Base-by-base conservation (phyloP, 1,140 invertebrate genomes). In the Drosophila elegans region DNA sequence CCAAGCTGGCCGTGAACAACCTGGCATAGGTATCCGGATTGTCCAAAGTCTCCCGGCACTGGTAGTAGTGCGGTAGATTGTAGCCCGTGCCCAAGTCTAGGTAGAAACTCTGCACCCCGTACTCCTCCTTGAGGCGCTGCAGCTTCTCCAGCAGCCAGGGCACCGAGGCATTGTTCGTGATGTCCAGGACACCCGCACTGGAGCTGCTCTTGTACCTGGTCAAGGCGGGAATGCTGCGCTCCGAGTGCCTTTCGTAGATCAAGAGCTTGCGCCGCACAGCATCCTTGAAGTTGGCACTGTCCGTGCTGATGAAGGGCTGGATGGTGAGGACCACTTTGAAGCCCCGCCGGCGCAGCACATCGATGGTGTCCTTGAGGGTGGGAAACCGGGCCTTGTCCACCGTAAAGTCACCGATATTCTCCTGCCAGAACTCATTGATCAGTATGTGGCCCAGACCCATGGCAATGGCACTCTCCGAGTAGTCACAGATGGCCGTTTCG, bases 1-100 rank as follows among this genome's bases (percentile, higher is more conserved):
- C 93, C 62, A 96, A 93, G 11, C 94, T 94, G 46, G 94, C 94
- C 0, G 94, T 95, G 71, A 97, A 96, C 1, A 96, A 75, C 0
- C 95, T 95, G 83, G 97, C 96, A 81, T 97, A 97, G 56, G 96
- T 94, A 88, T 98, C 97, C 0, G 96, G 96, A 92, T 97, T 97
- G 0, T 94, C 94, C 2, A 97, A 76, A 0, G 94, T 94, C 39
- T 95, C 93, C 32, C 96, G 94, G 82, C 95, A 96, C 73, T 96
- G 94, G 89, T 97, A 97, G 89, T 97, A 97, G 72, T 96, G 95
- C 0, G 98, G 98, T 93, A 98, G 95, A 79, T 97, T 97, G 48
- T 96, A 96, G 0, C 96, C 96, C 3, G 97, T 97, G 0, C 98
- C 98, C 27, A 98, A 93, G 85, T 99, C 98, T 46, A 99, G 94